phyloP scores from a whole-genome alignment of 2,113 vertebrate genomes.

The Elgaria multicarinata region DNA sequence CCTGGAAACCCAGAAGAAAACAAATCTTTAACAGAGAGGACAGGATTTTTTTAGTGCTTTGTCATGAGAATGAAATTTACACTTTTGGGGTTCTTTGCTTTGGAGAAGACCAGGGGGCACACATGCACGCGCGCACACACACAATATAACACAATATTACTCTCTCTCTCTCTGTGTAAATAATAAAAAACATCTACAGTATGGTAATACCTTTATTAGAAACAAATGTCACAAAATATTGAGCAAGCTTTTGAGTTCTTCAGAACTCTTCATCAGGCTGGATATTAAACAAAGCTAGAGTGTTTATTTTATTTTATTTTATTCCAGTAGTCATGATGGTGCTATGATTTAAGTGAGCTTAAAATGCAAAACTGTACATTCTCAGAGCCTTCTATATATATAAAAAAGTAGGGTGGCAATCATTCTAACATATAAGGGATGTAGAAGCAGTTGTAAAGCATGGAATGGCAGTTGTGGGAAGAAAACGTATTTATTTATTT shows the following conservation, averaged over 20 bases:
- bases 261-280: not conserved
- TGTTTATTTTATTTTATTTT: no score
- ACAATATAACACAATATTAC: not conserved
- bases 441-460: no score
- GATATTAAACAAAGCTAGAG: not conserved
- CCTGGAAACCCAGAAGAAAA: constrained; percentile 28
- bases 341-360: no score
- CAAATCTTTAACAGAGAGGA: not conserved
- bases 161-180: no score
- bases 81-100: constrained; percentile 12
- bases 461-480: no score
- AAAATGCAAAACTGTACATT: no score
- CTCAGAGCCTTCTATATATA: no score
- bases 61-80: constrained; percentile 1
- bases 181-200: not conserved
- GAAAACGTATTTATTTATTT: no score
- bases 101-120: accelerated
- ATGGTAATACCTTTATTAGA: not conserved
- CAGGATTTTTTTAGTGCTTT: not conserved
- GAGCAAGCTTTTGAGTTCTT: not conserved
- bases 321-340: no score
- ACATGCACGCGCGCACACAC: no score
- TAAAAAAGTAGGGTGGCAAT: no score
- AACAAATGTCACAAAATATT: not conserved
- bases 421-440: no score